Evolutionary conservation across 2,113 vertebrate genomes (phyloP), one percentile per base, ranked within the genome.

Genomic region (Albula glossodonta): DNA sequence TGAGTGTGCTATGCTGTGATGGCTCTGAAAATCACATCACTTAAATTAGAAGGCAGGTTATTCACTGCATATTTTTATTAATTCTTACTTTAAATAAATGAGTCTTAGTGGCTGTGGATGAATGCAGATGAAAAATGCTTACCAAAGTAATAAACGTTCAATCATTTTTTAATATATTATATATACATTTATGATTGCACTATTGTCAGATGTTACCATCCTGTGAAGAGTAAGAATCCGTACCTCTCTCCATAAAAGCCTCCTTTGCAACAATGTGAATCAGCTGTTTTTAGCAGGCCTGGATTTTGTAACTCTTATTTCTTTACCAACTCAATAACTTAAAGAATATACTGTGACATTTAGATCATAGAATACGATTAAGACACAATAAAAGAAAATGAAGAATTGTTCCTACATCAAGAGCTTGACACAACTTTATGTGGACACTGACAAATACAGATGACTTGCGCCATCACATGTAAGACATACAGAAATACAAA

Each of bases 251-350:
- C 74, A 79, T 57, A 82, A 56, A 53, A 85, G 51, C 48, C 74
- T 87, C 84, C 83, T 88, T 81, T 86, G 48, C 63, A 85, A 87
- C 82, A 82, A 84, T 19, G 53, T 81, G 15, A 48, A 41, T 57
- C 11, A 53, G 57, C 79, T 82, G 80, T 74, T 50, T 81, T 80
- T 53, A 80, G 74, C 19, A 51, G 79, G 79, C 79, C 85, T 92
- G 94, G 93, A 92, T 96, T 96, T 91, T 96, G 93, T 85, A 92
- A 92, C 49, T 95, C 92, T 11, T 92, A 87, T 90, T 66, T 92
- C 93, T 95, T 97, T 88, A 95, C 93, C 77, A 95, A n/a, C 89
- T 91, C 88, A 0, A 87, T 86, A 91, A 96, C 97, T 98, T 98
- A 96, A 97, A 95, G 82, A 90, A 94, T 83, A 94, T 90, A 83